Evolutionary conservation across 2,888 invertebrate genomes (phyloP), one percentile per base, ranked within the genome.

Genomic region (Clanis bilineata): DNA sequence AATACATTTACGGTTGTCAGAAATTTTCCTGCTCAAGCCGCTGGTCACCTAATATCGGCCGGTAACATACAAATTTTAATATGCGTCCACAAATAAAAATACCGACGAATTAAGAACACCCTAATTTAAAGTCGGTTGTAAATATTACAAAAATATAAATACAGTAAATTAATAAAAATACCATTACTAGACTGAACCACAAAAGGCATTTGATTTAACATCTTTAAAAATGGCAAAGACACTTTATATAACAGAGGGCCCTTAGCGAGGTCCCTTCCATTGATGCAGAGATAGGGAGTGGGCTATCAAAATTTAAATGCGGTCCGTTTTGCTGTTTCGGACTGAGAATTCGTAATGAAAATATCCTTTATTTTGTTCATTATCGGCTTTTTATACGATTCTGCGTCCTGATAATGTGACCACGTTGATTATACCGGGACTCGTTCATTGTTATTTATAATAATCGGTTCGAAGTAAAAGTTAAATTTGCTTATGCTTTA

Each of bases 261-360:
- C 71, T 72, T 71, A 65, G 63, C 70, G 76, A 71, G 73, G 73
- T 67, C 76, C 73, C 72, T 70, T 73, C 70, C 73, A 76, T 76
- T 79, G 79, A 77, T 79, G 75, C 74, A 77, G 71, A 77, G 79
- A 79, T 79, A 81, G 71, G 71, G 72, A 73, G 62, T 64, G 70
- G 69, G 74, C 72, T 76, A 82, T 79, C 76, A 80, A 82, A 79
- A 82, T 82, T 80, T 79, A 79, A 82, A 80, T 77, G 76, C 71
- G 76, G 74, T 75, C 72, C 76, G 74, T 77, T 81, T 79, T 67
- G 71, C 69, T 72, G 66, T 76, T 74, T 69, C 69, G 67, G 70
- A 66, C 66, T 66, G 67, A 60, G 72, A 72, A 63, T 60, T 65
- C 63, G 67, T 76, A 77, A 82, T 78, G 73, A 79, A 81, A 79